Percentiles rank a stretch among this genome's conserved stretches.
Conservation (phyloP, 2,797 vertebrate species). For the Manis javanica region DNA sequence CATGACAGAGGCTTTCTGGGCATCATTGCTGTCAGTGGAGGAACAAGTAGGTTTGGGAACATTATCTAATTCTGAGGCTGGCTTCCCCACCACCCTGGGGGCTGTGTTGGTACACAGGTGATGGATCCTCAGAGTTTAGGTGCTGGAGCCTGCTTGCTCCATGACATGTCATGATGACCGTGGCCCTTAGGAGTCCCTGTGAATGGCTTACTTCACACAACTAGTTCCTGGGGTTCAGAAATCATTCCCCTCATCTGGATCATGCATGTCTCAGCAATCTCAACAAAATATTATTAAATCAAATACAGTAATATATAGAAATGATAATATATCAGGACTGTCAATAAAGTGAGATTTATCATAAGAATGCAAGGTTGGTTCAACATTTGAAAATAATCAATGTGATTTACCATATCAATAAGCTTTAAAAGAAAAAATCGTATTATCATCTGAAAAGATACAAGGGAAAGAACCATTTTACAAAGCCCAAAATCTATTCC, state of each 20-base stretch:
- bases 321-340: not conserved
- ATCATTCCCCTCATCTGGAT: too few species aligned
- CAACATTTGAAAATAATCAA: not conserved
- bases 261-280: too few species aligned
- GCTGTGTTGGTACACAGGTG: too few species aligned
- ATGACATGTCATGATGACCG: too few species aligned
- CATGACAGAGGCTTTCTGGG: not conserved
- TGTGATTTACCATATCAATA: not conserved
- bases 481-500: not conserved
- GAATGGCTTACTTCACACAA: too few species aligned
- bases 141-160: too few species aligned
- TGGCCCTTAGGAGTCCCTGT: too few species aligned
- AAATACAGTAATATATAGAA: not conserved
- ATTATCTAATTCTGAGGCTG: slow-evolving; percentile 1
- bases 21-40: not conserved
- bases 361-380: not conserved
- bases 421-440: not conserved
- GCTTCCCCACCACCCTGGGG: too few species aligned
- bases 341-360: not conserved
- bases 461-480: not conserved
- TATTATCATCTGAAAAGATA: not conserved
- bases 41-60: not conserved
- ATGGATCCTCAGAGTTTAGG: too few species aligned
- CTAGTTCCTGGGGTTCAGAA: too few species aligned
- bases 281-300: not conserved